Base-by-base conservation (phyloP, 2,113 vertebrate species). In the Oreotrochilus melanogaster region DNA sequence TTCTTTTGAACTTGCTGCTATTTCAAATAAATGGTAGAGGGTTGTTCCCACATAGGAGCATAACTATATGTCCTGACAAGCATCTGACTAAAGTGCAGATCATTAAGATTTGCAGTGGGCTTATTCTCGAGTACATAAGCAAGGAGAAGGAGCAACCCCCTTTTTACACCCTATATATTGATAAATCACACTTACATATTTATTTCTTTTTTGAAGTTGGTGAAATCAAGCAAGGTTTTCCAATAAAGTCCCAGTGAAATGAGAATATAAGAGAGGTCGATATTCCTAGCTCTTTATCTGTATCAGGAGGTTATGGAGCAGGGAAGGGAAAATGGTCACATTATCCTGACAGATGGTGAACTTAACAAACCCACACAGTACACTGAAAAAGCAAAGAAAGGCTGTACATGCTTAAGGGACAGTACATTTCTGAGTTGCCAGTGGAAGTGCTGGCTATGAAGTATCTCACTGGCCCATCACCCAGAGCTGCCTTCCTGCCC, bases 281-380 rank as follows among this genome's bases (percentile, higher is more conserved):
- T 62, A 76, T 35, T 83, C 50, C 1, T 14, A 71, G 30, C 24
- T 66, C 57, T 94, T 74, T 23, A 35, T 66, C 62, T 66, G 3
- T 42, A 84, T 22, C 54, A 50, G 67, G 42, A 88, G 24, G 39
- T 80, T 93, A 88, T 58, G 31, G 62, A 96, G 66, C 50, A 88
- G 67, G 31, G 67, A 86, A 85, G 72, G n/a, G 37, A 88, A 96
- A 94, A 90, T 18, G 28, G 64, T 62, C 86, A 83, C 33, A 35
- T 92, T 89, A 91, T 62, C 42, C 82, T 80, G 37, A 88, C 86
- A 95, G 92, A 95, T 74, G 86, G 82, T 80, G 43, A 78, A 39
- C 67, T 83, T 74, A 73, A 31, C 86, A 90, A 92, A 90, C 67
- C 85, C 75, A 82, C 62, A 35, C 61, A 65, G 86, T 33, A 72